Conservation (phyloP, 1,140 invertebrate genomes). For the Rhopalosiphum padi region DNA sequence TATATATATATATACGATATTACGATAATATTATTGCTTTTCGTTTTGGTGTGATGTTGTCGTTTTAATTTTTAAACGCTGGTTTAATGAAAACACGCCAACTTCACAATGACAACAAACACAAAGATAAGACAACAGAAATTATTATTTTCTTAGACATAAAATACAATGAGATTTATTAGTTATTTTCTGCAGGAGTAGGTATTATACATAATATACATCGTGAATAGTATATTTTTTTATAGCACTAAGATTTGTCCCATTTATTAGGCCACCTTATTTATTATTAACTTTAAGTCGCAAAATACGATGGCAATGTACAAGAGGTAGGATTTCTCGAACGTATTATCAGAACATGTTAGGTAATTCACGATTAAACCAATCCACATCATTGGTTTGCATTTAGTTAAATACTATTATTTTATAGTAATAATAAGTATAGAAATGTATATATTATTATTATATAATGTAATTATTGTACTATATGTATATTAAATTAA, state of each 20-base stretch:
- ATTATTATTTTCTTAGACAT: neutral
- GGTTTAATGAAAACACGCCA: neutral
- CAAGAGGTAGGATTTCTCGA: neutral
- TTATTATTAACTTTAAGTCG: neutral
- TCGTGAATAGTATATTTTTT: neutral
- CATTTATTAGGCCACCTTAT: neutral
- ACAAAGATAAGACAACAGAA: neutral
- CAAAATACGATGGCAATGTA: neutral
- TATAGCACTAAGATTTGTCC: neutral
- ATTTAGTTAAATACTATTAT: neutral
- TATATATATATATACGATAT: too few species aligned
- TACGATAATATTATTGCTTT: neutral
- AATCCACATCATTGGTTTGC: neutral
- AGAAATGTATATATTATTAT: too few species aligned
- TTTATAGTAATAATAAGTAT: neutral
- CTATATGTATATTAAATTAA: neutral
- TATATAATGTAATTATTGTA: too few species aligned
- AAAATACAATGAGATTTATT: neutral
- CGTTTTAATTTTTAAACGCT: neutral
- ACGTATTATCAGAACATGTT: neutral
- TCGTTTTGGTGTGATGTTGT: neutral
- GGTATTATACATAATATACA: neutral
- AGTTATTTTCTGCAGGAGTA: neutral
- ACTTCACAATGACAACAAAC: neutral
- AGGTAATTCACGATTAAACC: neutral